Base-by-base conservation (phyloP, 1,140 invertebrate genomes). In the Atta cephalotes region DNA sequence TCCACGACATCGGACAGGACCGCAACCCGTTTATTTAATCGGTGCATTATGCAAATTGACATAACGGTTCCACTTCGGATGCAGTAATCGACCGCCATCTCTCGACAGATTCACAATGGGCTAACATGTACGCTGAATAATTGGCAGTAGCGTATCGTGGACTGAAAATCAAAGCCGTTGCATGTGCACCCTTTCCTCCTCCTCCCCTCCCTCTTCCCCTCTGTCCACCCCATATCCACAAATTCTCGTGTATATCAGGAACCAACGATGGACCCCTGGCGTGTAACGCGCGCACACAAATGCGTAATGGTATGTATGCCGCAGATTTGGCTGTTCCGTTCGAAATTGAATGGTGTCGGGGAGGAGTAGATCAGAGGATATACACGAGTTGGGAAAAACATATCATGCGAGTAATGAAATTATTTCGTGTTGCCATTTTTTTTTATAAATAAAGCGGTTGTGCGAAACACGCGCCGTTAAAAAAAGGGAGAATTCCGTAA, bases 21-120 rank as follows among this genome's bases (percentile, higher is more conserved):
- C 88, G 71, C 89, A 86, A 82, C 86, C 89, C 76, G 91, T 92
- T 91, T 89, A 90, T 92, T 92, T 91, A 92, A 92, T 93, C 88
- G 92, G 93, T 92, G 88, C 86, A 93, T 93, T 93, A 93, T 93
- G 92, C 84, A 92, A 93, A 93, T 93, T 92, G 92, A 89, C 89
- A 91, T 92, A 89, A 91, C 91, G 89, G 89, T 88, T 89, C 86
- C 87, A 89, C 87, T 90, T 90, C 89, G 89, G 87, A 90, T 88
- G 86, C 89, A 89, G 90, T 92, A 91, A 92, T 92, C 88, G 91
- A 92, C 91, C 91, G 84, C 85, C 85, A 70, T 92, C 89, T 91
- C 87, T 88, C 90, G 85, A 91, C 88, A 84, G 89, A 87, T 89
- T 91, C 89, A 86, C 89, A 87, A 87, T 87, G 81, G 88, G 63